Evolutionary conservation across 2,888 invertebrate species (phyloP).

Genomic region (Catotricha subobsoleta): DNA sequence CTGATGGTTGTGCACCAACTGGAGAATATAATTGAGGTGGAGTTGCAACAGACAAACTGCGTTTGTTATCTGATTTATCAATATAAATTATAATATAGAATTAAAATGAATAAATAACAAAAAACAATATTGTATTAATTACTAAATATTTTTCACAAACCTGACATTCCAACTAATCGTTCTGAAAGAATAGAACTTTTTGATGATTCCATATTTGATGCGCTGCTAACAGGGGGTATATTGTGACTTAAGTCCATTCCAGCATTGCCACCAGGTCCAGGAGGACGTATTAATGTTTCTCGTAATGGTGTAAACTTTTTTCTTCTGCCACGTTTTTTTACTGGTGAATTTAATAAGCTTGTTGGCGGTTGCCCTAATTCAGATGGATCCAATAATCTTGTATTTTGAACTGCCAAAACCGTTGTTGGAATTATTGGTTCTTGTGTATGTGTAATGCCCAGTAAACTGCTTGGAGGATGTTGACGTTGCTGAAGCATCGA

Average conservation of each 20-base stretch:
- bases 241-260: not conserved
- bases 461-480: not conserved
- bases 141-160: not conserved
- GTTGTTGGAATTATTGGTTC: constrained; percentile 11
- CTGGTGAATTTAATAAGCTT: not conserved
- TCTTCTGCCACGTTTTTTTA: constrained; percentile 25
- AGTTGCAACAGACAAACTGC: constrained; percentile 27
- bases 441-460: not conserved
- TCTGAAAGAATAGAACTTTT: constrained; percentile 4
- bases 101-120: not conserved
- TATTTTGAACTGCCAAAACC: constrained; percentile 9
- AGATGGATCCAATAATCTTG: constrained; percentile 5
- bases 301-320: constrained; percentile 29
- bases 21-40: constrained; percentile 35
- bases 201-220: not conserved
- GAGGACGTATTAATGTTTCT: constrained; percentile 27
- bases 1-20: constrained; percentile 31
- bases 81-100: not conserved
- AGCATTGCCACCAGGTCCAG: not conserved
- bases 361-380: constrained; percentile 5
- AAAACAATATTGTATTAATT: not conserved
- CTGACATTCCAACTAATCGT: not conserved
- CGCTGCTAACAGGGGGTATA: not conserved
- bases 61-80: constrained; percentile 9
- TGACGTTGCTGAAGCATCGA: constrained; percentile 1